Evolutionary conservation across 2,113 vertebrate genomes (phyloP).

Genomic region (Rhea americana): DNA sequence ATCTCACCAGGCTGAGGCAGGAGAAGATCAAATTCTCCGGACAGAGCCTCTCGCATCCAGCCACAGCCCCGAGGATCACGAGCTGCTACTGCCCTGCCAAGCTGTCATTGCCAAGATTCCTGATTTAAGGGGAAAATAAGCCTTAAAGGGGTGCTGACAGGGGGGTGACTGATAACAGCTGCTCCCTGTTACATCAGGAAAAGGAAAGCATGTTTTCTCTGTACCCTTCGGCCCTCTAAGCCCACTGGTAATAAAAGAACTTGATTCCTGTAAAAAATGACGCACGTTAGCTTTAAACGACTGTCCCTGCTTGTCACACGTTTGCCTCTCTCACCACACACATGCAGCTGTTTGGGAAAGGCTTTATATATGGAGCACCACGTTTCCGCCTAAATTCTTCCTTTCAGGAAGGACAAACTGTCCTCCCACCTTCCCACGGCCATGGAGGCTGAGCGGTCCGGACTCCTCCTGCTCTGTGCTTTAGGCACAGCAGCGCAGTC

Average conservation of each 20-base stretch:
- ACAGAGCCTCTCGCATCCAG: background rate
- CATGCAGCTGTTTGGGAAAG: background rate
- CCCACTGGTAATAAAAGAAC: background rate
- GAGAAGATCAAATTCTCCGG: too few species aligned
- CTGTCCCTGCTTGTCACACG: background rate
- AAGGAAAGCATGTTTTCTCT: accelerated
- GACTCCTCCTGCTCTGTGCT: too few species aligned
- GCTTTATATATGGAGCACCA: background rate
- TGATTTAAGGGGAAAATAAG: background rate
- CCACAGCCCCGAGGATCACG: background rate
- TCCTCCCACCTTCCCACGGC: too few species aligned
- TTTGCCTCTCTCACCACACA: accelerated
- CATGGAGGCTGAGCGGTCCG: too few species aligned
- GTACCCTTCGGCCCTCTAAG: background rate
- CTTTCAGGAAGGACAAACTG: background rate
- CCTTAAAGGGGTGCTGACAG: background rate
- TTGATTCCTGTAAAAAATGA: background rate
- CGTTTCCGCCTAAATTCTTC: background rate
- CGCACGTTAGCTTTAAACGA: background rate
- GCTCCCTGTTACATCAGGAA: background rate
- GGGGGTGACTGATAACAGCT: background rate
- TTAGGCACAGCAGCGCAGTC: too few species aligned
- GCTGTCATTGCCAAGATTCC: background rate
- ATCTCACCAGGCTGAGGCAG: too few species aligned
- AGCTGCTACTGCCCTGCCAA: background rate